phyloP scores from a whole-genome alignment of 2,888 invertebrate genomes.

The Nymphalis c-album region DNA sequence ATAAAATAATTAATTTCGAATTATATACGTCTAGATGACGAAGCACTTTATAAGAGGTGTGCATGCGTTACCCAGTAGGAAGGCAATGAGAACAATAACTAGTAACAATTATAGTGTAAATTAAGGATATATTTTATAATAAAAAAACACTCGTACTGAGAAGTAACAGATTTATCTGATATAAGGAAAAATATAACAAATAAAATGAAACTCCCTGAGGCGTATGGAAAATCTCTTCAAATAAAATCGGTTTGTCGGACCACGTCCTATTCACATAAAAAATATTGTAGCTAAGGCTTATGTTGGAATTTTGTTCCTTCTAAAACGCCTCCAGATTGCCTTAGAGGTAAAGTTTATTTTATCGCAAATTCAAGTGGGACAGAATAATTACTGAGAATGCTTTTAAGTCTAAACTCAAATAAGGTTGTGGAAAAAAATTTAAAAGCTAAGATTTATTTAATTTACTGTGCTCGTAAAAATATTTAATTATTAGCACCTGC shows the following conservation, averaged over 20 bases:
- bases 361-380: neutral
- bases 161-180: neutral
- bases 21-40: neutral
- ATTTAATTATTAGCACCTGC: too few species aligned
- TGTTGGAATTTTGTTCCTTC: slow-evolving; percentile 1
- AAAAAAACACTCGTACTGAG: too few species aligned
- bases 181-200: neutral
- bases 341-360: neutral
- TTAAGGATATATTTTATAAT: neutral
- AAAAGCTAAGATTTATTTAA: neutral
- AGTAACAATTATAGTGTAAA: neutral
- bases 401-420: neutral
- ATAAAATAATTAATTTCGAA: too few species aligned
- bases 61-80: too few species aligned
- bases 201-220: slow-evolving; percentile 8
- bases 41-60: neutral
- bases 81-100: too few species aligned
- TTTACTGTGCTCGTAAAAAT: neutral
- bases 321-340: slow-evolving; percentile 2
- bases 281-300: slow-evolving; percentile 2
- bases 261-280: slow-evolving; percentile 12
- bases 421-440: neutral
- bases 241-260: slow-evolving; percentile 8
- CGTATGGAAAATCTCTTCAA: slow-evolving; percentile 7
- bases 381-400: slow-evolving; percentile 6